phyloP scores from a whole-genome alignment of 1,140 invertebrate species.

The Papilio polytes region DNA sequence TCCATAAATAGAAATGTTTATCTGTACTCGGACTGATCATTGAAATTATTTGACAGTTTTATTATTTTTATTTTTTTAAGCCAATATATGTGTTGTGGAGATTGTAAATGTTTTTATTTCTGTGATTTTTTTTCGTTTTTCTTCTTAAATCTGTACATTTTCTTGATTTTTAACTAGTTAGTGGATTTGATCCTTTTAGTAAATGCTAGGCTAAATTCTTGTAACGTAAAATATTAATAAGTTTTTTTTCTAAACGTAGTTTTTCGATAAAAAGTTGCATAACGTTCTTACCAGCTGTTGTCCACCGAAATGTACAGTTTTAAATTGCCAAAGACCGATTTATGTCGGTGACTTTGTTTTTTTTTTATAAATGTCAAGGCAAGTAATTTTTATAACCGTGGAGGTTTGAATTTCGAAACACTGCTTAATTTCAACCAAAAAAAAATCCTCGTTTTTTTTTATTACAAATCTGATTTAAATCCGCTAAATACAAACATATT shows the following conservation, averaged over 20 bases:
- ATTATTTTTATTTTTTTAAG: constrained; percentile 45
- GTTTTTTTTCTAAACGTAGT: constrained; percentile 1
- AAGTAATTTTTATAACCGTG: constrained; percentile 42
- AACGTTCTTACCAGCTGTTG: neutral
- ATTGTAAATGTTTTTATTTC: constrained; percentile 70
- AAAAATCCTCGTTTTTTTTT: neutral
- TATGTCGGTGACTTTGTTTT: constrained; percentile 29
- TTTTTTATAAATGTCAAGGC: constrained; percentile 37
- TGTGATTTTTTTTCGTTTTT: constrained; percentile 70
- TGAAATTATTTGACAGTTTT: constrained; percentile 40
- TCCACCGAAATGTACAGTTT: constrained; percentile 39
- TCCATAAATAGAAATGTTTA: constrained; percentile 33
- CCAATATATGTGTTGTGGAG: constrained; percentile 55
- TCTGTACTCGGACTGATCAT: constrained; percentile 69
- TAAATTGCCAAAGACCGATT: constrained; percentile 31
- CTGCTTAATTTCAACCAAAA: neutral
- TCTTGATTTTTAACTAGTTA: constrained; percentile 65
- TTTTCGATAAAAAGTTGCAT: neutral
- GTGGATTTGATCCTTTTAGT: constrained; percentile 72
- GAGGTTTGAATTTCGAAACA: constrained; percentile 6
- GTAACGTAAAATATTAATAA: constrained; percentile 42
- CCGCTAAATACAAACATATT: no score
- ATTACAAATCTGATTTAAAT: no score
- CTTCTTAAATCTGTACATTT: constrained; percentile 54
- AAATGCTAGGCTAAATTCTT: constrained; percentile 55